Evolutionary conservation across 2,888 invertebrate species (phyloP).

Genomic region (Caenorhabditis macrosperma): DNA sequence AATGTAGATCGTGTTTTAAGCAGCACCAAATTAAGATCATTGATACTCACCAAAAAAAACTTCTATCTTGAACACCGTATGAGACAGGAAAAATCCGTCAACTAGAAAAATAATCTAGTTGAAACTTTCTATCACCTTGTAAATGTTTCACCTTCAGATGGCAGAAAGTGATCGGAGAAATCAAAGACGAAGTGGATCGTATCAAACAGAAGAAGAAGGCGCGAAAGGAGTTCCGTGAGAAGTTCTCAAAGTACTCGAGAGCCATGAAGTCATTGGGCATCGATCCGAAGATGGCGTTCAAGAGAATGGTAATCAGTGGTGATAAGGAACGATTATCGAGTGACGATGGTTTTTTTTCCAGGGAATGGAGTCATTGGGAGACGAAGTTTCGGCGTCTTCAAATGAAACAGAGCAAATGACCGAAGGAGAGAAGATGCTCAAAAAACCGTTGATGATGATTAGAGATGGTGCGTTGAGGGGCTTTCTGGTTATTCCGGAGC

Average conservation of each 20-base stretch:
- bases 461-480: constrained; percentile 70
- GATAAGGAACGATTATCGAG: neutral
- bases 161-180: constrained; percentile 60
- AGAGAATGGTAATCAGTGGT: constrained; percentile 30
- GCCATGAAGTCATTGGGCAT: constrained; percentile 57
- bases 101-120: too few species aligned
- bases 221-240: constrained; percentile 57
- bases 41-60: too few species aligned
- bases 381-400: constrained; percentile 17
- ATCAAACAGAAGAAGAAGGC: constrained; percentile 62
- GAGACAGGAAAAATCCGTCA: too few species aligned
- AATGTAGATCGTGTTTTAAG: too few species aligned
- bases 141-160: constrained; percentile 54
- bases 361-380: constrained; percentile 28
- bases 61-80: too few species aligned
- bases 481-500: constrained; percentile 12
- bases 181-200: constrained; percentile 58
- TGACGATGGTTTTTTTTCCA: constrained; percentile 6
- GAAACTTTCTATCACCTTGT: neutral
- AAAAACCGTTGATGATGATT: constrained; percentile 68
- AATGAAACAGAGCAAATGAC: constrained; percentile 28
- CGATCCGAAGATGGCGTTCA: constrained; percentile 39
- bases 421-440: constrained; percentile 56
- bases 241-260: constrained; percentile 57
- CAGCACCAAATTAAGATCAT: too few species aligned